These are phyloP conservation scores for Eristalis pertinax DNA, from an alignment of 2,888 invertebrate genomes.

Conservation along the genomic window DNA sequence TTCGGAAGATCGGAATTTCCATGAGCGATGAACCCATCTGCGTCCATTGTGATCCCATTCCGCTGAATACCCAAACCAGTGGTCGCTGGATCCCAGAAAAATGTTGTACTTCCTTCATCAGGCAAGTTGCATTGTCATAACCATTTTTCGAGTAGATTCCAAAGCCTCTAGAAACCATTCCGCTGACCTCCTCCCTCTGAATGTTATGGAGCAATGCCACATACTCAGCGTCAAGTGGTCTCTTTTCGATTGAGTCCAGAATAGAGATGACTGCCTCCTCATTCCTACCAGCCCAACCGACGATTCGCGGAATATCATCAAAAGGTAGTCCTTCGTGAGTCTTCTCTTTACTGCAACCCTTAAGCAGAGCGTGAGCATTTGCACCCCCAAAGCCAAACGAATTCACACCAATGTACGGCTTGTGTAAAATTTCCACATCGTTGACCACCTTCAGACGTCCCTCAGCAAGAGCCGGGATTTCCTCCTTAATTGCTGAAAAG, in stretches of 20 bases:
- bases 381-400: constrained; percentile 97
- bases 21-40: constrained; percentile 91
- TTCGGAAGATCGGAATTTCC: constrained; percentile 87
- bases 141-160: constrained; percentile 82
- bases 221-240: constrained; percentile 85
- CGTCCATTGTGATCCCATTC: constrained; percentile 95
- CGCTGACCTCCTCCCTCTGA: constrained; percentile 83
- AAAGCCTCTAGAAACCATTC: constrained; percentile 90
- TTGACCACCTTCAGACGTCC: constrained; percentile 88
- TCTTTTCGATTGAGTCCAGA: constrained; percentile 85
- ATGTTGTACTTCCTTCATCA: constrained; percentile 83
- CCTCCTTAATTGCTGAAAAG: constrained; percentile 85
- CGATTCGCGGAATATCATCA: constrained; percentile 88
- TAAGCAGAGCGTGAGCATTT: constrained; percentile 84
- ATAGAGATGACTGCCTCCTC: constrained; percentile 87
- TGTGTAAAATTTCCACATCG: constrained; percentile 86
- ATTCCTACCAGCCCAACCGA: constrained; percentile 90
- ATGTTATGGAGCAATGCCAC: constrained; percentile 84
- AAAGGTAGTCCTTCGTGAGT: constrained; percentile 84
- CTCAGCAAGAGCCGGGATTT: constrained; percentile 84
- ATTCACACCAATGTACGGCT: constrained; percentile 91
- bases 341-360: constrained; percentile 76
- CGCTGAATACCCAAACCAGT: constrained; percentile 94
- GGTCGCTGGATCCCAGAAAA: constrained; percentile 86
- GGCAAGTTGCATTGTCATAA: constrained; percentile 75